Evolutionary conservation across 2,888 invertebrate species (phyloP), one percentile per base, ranked within the genome.

Genomic region (Drosophila imparisetae): DNA sequence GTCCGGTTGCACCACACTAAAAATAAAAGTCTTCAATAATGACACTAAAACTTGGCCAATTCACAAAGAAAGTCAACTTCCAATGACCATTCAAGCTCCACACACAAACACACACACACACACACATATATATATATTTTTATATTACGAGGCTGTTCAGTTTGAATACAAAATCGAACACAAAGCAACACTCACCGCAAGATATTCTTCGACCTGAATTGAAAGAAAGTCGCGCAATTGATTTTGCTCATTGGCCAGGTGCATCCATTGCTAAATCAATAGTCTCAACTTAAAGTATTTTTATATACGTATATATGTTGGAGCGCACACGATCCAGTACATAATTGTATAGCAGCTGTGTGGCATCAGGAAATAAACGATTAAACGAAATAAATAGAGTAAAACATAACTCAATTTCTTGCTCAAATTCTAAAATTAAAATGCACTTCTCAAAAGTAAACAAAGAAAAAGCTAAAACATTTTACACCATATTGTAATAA

Each of bases 11-110:
- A 50, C n/a, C 29, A n/a, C 27, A 30, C 50, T 42, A 42, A 38
- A 62, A 52, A 64, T 53, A 65, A 71, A 54, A 67, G 54, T 42
- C 62, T 69, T 75, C 8, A 54, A 64, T 75, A 69, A 64, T 68
- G 68, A 15, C 61, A 36, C 58, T 57, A 36, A 29, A 55, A 38
- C 52, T 62, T 68, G 58, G 49, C 30, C 70, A 66, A 59, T 38
- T 57, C 67, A 63, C 36, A 58, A 55, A 66, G 72, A 72, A 62
- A 77, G 66, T 59, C 62, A 75, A 32, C 54, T 50, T 36, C 45
- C 15, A 57, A 38, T 59, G 34, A 6, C 50, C 57, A 74, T 66
- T 52, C 32, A 18, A 55, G 10, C 7, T 36, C 5, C 18, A 66
- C 27, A 48, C 40, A 34, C 27, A n/a, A 18, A 63, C 34, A 24